Evolutionary conservation across 2,888 invertebrate genomes (phyloP).

Genomic region (Julus scandinavius): DNA sequence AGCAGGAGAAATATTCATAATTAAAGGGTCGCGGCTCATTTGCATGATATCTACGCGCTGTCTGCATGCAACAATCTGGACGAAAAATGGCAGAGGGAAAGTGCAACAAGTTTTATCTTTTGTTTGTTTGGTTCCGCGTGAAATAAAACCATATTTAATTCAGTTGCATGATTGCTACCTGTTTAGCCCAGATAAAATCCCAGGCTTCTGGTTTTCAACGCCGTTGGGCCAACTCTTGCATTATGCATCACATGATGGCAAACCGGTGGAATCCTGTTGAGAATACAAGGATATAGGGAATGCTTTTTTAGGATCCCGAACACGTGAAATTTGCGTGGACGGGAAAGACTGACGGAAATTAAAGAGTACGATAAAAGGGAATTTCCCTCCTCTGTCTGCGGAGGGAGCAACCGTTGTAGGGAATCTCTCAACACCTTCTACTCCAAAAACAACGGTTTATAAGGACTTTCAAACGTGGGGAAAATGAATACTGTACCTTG

Average conservation of each 20-base stretch:
- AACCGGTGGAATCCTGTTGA: no score
- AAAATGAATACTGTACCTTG: no score
- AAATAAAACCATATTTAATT: neutral
- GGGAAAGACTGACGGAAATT: neutral
- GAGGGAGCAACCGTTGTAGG: neutral
- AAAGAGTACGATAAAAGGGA: no score
- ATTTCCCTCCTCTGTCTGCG: neutral
- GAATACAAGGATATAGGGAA: no score
- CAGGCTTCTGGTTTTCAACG: neutral
- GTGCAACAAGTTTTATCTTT: constrained; percentile 42
- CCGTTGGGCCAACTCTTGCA: no score
- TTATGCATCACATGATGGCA: neutral
- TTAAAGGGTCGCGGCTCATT: constrained; percentile 30
- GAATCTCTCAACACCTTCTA: no score
- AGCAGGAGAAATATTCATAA: neutral
- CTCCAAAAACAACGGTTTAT: no score
- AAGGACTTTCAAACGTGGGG: no score
- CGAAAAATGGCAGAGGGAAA: neutral
- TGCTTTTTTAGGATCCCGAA: neutral
- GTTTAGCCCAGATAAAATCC: neutral
- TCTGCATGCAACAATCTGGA: neutral
- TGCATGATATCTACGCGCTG: neutral
- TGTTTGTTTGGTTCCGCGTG: neutral
- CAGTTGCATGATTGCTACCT: neutral
- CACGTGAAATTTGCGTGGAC: neutral